A percentile compares a stretch with the other conserved stretches of the same genome.
Conservation (phyloP, 2,888 invertebrate genomes). For the Bedellia somnulentella region DNA sequence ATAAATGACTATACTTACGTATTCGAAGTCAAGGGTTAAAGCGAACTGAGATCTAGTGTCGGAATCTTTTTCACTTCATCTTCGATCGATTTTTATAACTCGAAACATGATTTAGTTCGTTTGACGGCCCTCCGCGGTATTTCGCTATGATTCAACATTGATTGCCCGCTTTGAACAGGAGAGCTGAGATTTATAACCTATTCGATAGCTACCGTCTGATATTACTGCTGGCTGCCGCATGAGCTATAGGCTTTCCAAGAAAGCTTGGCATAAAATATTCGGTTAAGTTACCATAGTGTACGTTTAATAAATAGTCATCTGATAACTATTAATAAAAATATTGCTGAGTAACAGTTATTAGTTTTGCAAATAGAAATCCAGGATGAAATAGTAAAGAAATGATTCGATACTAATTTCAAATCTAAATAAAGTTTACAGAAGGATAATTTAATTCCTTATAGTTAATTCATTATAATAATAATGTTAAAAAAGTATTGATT, state of each 20-base stretch:
- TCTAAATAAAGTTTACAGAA: too few relatives aligned
- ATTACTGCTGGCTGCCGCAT: slow-evolving; percentile 2
- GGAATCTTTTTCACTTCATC: slow-evolving; percentile 36
- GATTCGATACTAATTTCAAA: too few relatives aligned
- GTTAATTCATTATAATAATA: too few relatives aligned
- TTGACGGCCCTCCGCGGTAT: slow-evolving; percentile 20
- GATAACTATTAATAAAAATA: too few relatives aligned
- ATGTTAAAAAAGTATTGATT: too few relatives aligned
- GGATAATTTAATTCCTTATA: too few relatives aligned
- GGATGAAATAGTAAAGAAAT: too few relatives aligned
- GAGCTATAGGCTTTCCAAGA: slow-evolving; percentile 6
- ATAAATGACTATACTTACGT: slow-evolving; percentile 50
- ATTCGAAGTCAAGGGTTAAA: slow-evolving; percentile 47
- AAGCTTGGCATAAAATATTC: slow-evolving; percentile 1
- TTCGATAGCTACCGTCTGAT: slow-evolving; percentile 27
- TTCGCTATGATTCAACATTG: slow-evolving; percentile 46
- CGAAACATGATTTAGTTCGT: slow-evolving; percentile 10
- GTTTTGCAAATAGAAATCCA: too few relatives aligned
- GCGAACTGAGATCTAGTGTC: slow-evolving; percentile 38
- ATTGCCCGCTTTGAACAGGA: slow-evolving; percentile 40
- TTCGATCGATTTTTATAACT: slow-evolving; percentile 25
- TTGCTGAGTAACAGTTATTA: too few relatives aligned
- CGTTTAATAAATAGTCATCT: too few relatives aligned
- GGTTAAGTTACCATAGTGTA: neutral
- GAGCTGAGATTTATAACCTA: slow-evolving; percentile 38